Conservation (phyloP, 2,113 vertebrate genomes). For the Misgurnus mizolepis region DNA sequence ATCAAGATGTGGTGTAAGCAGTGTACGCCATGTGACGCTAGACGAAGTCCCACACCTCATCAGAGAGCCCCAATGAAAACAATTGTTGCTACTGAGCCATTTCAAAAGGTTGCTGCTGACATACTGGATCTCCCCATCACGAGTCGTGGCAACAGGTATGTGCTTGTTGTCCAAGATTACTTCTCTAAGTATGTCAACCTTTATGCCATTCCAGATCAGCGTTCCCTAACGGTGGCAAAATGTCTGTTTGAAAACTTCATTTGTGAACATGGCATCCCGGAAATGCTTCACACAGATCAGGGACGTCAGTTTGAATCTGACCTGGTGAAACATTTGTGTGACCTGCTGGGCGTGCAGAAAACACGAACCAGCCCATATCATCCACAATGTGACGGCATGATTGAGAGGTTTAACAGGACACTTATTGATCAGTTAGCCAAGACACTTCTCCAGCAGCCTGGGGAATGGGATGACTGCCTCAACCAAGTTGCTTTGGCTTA, state of each 20-base stretch:
- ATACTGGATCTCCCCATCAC: conserved; percentile 46
- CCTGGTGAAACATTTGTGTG: conserved; percentile 7
- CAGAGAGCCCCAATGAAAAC: conserved; percentile 39
- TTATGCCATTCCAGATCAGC: conserved; percentile 16
- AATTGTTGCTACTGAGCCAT: conserved; percentile 32
- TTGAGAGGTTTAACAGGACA: conserved; percentile 31
- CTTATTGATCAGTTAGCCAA: conserved; percentile 45
- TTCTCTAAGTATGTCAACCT: conserved; percentile 49
- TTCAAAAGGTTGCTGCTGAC: conserved; percentile 45
- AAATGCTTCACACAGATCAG: conserved; percentile 38
- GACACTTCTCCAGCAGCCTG: conserved; percentile 24
- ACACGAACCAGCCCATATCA: conserved; percentile 34
- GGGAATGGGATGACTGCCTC: conserved; percentile 29
- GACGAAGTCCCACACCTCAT: conserved; percentile 22
- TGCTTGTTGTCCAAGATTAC: conserved; percentile 44
- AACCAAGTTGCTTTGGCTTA: conserved; percentile 42
- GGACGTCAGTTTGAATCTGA: conserved; percentile 46
- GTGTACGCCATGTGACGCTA: conserved; percentile 34
- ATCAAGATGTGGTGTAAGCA: conserved; percentile 24
- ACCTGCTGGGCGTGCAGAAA: conserved; percentile 26
- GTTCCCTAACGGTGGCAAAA: conserved; percentile 33
- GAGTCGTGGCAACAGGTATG: conserved; percentile 43
- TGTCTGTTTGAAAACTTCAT: conserved; percentile 46
- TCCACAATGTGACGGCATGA: conserved; percentile 30
- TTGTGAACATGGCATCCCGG: conserved; percentile 38